Conservation (phyloP, 2,888 invertebrate species). For the Lochmaea crataegi region DNA sequence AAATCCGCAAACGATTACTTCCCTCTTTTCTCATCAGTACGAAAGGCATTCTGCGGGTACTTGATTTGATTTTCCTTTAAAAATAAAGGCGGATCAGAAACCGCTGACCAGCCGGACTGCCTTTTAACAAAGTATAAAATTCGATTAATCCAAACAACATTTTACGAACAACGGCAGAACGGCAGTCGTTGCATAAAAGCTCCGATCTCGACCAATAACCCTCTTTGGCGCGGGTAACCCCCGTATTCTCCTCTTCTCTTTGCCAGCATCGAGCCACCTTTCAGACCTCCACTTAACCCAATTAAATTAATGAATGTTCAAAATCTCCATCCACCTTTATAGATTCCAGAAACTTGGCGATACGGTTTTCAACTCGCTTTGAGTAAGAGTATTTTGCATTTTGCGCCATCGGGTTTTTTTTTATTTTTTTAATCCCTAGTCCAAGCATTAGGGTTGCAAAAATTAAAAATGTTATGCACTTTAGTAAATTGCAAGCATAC, state of each 20-base stretch:
- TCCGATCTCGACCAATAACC: slow-evolving; percentile 55
- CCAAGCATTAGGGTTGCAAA: not conserved
- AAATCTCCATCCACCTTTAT: slow-evolving; percentile 51
- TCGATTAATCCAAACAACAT: slow-evolving; percentile 60
- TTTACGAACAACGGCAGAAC: slow-evolving; percentile 53
- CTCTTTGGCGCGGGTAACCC: slow-evolving; percentile 44
- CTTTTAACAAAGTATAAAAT: slow-evolving; percentile 60
- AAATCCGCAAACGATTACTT: slow-evolving; percentile 41
- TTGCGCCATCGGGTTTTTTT: slow-evolving; percentile 3
- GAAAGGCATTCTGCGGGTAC: slow-evolving; percentile 51
- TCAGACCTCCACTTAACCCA: slow-evolving; percentile 59
- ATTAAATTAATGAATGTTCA: slow-evolving; percentile 60
- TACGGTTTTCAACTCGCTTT: slow-evolving; percentile 24
- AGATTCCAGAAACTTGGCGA: slow-evolving; percentile 25
- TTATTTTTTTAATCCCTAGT: slow-evolving; percentile 8
- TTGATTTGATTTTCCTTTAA: slow-evolving; percentile 55
- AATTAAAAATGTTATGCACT: slow-evolving; percentile 4
- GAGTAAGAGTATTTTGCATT: slow-evolving; percentile 25
- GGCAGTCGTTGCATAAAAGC: slow-evolving; percentile 55
- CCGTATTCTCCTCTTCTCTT: slow-evolving; percentile 19
- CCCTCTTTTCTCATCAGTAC: slow-evolving; percentile 53
- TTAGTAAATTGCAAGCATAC: not conserved
- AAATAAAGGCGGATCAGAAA: slow-evolving; percentile 49
- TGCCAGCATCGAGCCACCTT: slow-evolving; percentile 46
- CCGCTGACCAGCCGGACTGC: slow-evolving; percentile 54